Conservation (phyloP, 2,888 invertebrate species). For the Macroteleia sp. region DNA sequence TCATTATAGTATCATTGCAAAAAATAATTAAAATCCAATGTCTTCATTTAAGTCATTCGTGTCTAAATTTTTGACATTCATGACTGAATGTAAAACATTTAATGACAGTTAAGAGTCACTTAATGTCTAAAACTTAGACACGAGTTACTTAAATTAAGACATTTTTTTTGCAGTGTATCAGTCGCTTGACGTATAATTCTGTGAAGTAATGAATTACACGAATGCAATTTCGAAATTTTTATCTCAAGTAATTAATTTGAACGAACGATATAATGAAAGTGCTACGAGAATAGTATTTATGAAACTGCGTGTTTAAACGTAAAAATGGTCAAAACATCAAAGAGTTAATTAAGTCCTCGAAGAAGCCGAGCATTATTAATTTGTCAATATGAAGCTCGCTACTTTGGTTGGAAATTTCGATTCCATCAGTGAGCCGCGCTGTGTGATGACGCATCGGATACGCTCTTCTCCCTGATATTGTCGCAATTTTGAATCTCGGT, state of each 20-base stretch:
- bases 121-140: too few relatives aligned
- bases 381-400: conserved; percentile 43
- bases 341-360: conserved; percentile 49
- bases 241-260: conserved; percentile 26
- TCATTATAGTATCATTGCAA: too few relatives aligned
- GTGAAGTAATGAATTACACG: background rate
- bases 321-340: conserved; percentile 44
- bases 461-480: conserved; percentile 20
- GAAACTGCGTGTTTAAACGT: conserved; percentile 30
- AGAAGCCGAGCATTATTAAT: conserved; percentile 49
- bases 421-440: conserved; percentile 21
- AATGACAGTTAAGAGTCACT: too few relatives aligned
- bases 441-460: conserved; percentile 19
- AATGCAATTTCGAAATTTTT: conserved; percentile 22
- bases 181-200: conserved; percentile 8
- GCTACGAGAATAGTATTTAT: conserved; percentile 5
- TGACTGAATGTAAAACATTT: too few relatives aligned
- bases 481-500: conserved; percentile 53
- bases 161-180: too few relatives aligned
- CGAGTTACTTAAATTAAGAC: too few relatives aligned
- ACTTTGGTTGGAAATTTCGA: conserved; percentile 45
- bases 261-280: conserved; percentile 23
- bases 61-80: too few relatives aligned
- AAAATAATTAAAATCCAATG: too few relatives aligned
- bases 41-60: too few relatives aligned